Evolutionary conservation across 1,140 invertebrate genomes (phyloP).

Genomic region (Copidosoma floridanum): DNA sequence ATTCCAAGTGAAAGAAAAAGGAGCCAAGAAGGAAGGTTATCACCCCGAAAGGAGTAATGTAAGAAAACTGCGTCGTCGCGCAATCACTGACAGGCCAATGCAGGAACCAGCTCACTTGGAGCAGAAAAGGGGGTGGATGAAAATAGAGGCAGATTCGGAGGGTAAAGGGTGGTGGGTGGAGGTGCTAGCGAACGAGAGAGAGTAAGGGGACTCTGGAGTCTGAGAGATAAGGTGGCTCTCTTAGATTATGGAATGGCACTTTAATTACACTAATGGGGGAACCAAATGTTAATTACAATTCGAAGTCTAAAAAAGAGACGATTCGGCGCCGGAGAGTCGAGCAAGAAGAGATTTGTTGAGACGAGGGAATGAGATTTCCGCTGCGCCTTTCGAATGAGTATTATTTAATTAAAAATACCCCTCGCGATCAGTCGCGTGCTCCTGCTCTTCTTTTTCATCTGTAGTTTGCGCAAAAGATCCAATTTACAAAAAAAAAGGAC

Average conservation of each 20-base stretch:
- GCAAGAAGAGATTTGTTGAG: conserved; percentile 10
- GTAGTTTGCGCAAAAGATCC: conserved; percentile 21
- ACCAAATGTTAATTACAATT: conserved; percentile 73
- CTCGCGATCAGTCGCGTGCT: conserved; percentile 40
- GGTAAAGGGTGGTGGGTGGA: not conserved
- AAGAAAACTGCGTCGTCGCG: not conserved
- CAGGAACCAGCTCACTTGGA: not conserved
- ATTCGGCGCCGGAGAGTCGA: conserved; percentile 40
- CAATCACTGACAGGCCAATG: not conserved
- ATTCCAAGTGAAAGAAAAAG: not conserved
- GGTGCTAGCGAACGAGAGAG: not conserved
- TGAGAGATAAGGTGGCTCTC: conserved; percentile 58
- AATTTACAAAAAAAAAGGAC: conserved; percentile 19
- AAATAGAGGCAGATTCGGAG: conserved; percentile 7
- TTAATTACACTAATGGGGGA: conserved; percentile 72
- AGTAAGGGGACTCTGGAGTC: conserved; percentile 47
- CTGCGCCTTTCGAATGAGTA: conserved; percentile 52
- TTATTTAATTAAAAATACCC: conserved; percentile 59
- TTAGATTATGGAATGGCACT: conserved; percentile 64
- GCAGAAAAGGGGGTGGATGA: not conserved
- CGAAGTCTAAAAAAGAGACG: conserved; percentile 65
- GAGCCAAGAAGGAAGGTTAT: not conserved
- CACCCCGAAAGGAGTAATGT: too few species aligned
- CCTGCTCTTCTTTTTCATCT: conserved; percentile 2
- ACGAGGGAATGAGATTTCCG: conserved; percentile 31